These are phyloP conservation scores for Nycteola revayana DNA, from an alignment of 2,888 invertebrate species.

Conservation along the genomic window DNA sequence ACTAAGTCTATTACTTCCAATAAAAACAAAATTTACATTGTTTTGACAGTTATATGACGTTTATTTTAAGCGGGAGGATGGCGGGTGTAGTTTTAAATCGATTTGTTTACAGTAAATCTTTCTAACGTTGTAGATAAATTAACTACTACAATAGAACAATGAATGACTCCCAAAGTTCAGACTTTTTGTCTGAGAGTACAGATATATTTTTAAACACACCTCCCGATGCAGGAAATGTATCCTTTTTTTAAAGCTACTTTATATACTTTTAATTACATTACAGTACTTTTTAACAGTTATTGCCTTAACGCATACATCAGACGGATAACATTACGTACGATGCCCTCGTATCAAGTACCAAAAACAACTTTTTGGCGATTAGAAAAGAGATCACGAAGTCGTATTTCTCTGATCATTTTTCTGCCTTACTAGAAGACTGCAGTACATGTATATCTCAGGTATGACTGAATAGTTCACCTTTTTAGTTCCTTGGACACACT, in stretches of 20 bases:
- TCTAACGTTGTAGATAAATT: too few relatives aligned
- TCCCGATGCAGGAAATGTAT: conserved; percentile 39
- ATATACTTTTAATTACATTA: conserved; percentile 7
- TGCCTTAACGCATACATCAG: conserved; percentile 31
- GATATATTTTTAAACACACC: conserved; percentile 32
- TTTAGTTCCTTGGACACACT: too few relatives aligned
- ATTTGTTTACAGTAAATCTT: too few relatives aligned
- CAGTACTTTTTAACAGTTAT: conserved; percentile 2
- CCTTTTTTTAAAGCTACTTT: conserved; percentile 35
- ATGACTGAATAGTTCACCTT: too few relatives aligned
- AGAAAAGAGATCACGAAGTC: conserved; percentile 28
- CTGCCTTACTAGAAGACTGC: conserved; percentile 49
- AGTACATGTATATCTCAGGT: conserved; percentile 53
- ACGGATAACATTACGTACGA: conserved; percentile 44
- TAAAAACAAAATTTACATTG: too few relatives aligned
- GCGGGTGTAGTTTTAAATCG: too few relatives aligned
- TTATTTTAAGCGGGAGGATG: too few relatives aligned
- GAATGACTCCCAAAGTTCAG: conserved; percentile 60
- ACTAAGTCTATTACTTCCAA: too few relatives aligned
- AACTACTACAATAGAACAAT: too few relatives aligned
- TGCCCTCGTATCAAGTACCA: conserved; percentile 45
- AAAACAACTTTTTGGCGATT: conserved; percentile 33
- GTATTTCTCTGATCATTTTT: conserved; percentile 39
- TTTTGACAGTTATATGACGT: too few relatives aligned
- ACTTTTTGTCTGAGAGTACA: conserved; percentile 45